phyloP scores from a whole-genome alignment of 2,888 invertebrate species.

The Callimorpha dominula region DNA sequence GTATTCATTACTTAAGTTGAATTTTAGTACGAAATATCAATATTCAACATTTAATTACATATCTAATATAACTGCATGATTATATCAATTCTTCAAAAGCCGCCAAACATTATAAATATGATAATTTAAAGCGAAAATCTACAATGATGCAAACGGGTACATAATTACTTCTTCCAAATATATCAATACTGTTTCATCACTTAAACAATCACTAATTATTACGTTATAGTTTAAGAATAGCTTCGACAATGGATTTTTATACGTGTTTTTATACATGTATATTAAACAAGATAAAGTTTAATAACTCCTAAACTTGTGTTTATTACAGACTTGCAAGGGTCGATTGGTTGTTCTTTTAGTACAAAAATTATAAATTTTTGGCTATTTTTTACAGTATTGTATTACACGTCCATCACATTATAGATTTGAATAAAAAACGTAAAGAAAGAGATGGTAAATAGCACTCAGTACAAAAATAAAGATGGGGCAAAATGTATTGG shows the following conservation, averaged over 20 bases:
- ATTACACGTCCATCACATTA: neutral
- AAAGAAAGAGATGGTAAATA: neutral
- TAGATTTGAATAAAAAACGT: neutral
- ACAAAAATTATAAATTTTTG: too few relatives aligned
- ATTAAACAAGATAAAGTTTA: neutral
- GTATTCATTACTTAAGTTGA: neutral
- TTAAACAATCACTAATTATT: neutral
- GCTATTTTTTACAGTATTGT: too few relatives aligned
- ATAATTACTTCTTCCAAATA: conserved; percentile 37
- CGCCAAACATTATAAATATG: conserved; percentile 23
- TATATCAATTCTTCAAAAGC: conserved; percentile 22
- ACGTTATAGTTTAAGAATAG: too few relatives aligned
- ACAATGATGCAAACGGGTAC: conserved; percentile 44
- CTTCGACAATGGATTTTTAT: neutral
- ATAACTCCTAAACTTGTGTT: neutral
- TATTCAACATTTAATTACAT: neutral
- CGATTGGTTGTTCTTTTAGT: neutral
- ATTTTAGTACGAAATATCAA: conserved; percentile 1
- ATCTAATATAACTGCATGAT: neutral
- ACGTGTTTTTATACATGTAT: neutral
- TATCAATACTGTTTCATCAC: conserved; percentile 27
- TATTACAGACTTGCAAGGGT: neutral
- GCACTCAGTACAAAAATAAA: too few relatives aligned
- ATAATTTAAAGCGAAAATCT: conserved; percentile 19
- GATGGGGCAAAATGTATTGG: neutral